Conservation (phyloP, 2,797 vertebrate genomes). For the Labeo calbasu region DNA sequence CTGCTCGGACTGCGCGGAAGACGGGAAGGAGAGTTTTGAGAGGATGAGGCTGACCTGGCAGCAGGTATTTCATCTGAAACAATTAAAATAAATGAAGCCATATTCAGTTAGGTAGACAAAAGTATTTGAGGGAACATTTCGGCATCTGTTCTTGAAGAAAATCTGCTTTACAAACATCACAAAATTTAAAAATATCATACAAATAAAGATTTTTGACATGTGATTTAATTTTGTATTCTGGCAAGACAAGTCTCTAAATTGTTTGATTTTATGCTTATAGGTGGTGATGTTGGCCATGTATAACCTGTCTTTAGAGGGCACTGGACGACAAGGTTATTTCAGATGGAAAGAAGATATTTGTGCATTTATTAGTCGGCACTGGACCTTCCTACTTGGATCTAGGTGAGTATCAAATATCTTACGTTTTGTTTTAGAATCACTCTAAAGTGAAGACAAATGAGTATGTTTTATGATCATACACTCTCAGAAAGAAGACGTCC, state of each 20-base stretch:
- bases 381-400: constrained; percentile 92
- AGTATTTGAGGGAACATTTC: not conserved
- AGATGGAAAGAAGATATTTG: constrained; percentile 99
- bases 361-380: constrained; percentile 95
- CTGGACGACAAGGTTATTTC: constrained; percentile 95
- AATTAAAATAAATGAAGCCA: not conserved
- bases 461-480: not conserved
- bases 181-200: too few species aligned
- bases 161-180: not conserved
- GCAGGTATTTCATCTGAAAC: constrained; percentile 77
- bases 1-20: constrained; percentile 89
- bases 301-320: constrained; percentile 96
- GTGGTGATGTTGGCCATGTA: constrained; percentile 99
- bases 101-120: not conserved
- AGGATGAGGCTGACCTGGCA: constrained; percentile 97
- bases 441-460: not conserved
- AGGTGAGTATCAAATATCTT: constrained; percentile 74
- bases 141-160: not conserved
- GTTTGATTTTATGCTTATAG: constrained; percentile 71
- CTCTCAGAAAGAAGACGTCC: constrained; percentile 91
- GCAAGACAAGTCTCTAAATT: not conserved
- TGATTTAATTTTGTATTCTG: not conserved
- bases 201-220: not conserved
- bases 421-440: not conserved
- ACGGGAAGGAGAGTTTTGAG: constrained; percentile 91